phyloP scores from a whole-genome alignment of 2,113 vertebrate species.

The Campylomormyrus numenius region DNA sequence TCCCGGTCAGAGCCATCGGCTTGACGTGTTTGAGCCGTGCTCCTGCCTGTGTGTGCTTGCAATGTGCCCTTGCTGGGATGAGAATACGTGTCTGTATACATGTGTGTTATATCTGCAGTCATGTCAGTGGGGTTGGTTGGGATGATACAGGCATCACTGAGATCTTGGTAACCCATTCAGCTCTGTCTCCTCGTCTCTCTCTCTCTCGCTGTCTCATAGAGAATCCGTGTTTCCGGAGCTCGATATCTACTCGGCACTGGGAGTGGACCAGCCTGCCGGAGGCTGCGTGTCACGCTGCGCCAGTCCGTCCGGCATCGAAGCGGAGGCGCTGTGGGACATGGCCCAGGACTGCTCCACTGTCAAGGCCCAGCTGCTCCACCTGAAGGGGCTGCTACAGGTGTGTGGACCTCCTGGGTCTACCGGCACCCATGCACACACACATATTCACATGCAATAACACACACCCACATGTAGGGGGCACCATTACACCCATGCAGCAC shows the following conservation, averaged over 20 bases:
- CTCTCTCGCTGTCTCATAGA: conserved; percentile 7
- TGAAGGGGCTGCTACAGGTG: conserved; percentile 86
- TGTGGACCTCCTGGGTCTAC: conserved; percentile 21
- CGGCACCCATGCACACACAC: background rate
- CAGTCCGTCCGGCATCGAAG: background rate
- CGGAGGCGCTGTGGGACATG: conserved; percentile 82
- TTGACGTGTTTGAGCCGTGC: background rate
- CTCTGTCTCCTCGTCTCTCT: background rate
- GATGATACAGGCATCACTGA: background rate
- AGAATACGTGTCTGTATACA: background rate
- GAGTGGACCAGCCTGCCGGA: conserved; percentile 31
- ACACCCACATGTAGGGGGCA: background rate
- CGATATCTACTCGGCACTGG: conserved; percentile 8
- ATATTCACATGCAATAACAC: background rate
- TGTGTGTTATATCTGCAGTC: background rate
- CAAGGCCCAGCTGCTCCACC: conserved; percentile 73
- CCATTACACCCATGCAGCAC: background rate
- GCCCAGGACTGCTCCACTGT: conserved; percentile 84
- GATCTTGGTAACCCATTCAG: background rate
- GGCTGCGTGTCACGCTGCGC: conserved; percentile 55
- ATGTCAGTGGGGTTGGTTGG: background rate
- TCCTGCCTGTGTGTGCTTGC: background rate
- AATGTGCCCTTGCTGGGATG: background rate
- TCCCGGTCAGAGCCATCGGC: background rate
- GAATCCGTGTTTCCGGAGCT: conserved; percentile 12